Evolutionary conservation across 2,797 vertebrate genomes (phyloP), one percentile per base, ranked within the genome.

Genomic region (Poeciliopsis infans): DNA sequence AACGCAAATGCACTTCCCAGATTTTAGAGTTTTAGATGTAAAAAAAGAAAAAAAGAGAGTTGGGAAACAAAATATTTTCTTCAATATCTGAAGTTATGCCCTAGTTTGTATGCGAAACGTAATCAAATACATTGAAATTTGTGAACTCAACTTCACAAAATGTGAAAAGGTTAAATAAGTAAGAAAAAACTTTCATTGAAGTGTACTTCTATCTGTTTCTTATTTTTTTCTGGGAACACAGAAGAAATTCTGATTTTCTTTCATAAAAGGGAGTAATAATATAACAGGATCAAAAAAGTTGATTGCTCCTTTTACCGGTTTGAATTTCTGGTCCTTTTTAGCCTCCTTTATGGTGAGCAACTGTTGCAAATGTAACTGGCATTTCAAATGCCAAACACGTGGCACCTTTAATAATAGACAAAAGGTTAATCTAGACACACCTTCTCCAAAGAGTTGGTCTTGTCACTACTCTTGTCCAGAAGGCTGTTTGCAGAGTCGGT

Each of bases 401-500:
- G 25, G 43, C 23, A 2, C 23, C 59, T 33, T 10, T 8, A 66
- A 20, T 18, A 66, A 68, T 15, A 41, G 20, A 41, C 5, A 68
- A 23, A 5, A 45, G 5, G 15, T 46, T 13, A n/a, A 70, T 7
- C 41, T 45, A 11, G 11, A 1, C 51, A 25, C 80, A 88, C 98
- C 98, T 99, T 99, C 82, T 99, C 98, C 84, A 98, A 91, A 31
- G 96, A 98, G 91, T 97, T 97, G 90, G 94, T 97, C 89, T 96
- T 98, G 76, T 99, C 98, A 7, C 93, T 95, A 75, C 94, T 97
- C 89, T 96, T 98, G 89, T 99, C 98, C 80, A 95, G 95, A 51
- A 99, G 94, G 91, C 98, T 98, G 94, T 95, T 98, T 79, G 96
- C 97, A 0, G 98, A 99, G 91, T 99, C 98, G 0, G 97, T 99